Base-by-base conservation (phyloP, 2,113 vertebrate species). In the Oreochromis spilurus region DNA sequence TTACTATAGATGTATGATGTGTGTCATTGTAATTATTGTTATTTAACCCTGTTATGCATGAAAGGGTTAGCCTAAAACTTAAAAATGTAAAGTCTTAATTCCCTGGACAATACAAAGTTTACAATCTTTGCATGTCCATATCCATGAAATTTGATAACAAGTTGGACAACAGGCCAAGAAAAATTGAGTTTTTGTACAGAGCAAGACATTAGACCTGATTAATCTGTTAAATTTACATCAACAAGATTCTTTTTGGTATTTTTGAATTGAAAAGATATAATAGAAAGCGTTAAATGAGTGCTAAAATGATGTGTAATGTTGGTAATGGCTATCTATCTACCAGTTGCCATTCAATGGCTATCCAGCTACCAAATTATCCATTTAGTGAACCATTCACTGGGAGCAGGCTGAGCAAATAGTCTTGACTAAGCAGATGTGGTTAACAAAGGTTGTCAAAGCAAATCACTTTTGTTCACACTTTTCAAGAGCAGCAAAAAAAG, bases 401-500 rank as follows among this genome's bases (percentile, higher is more conserved):
- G 43, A 52, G 31, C 4, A 83, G 16, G 81, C n/a, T 54, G 53
- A 72, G 50, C 40, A 45, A 62, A 21, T 19, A 38, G 34, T 38
- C 60, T 38, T 13, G 34, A 21, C 19, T 36, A 48, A 24, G 43
- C 54, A n/a, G 79, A 17, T 48, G 75, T 57, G 50, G 48, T 83
- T 53, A 77, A 53, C 70, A 75, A 81, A 19, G 43, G 24, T 16
- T 70, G 79, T 16, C 70, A 31, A 81, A 81, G 79, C 48, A 31
- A 85, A 89, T 85, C 13, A 75, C 43, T 19, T 82, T 58, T n/a
- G 31, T 85, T 89, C 70, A 89, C 48, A 53, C 53, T 50, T 81
- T 54, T 58, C 40, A 77, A 75, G 52, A 84, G 12, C 38, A 54
- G 65, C 45, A 31, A 50, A 52, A 13, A 38, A 65, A 65, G 38